Base-by-base conservation (phyloP, 2,888 invertebrate genomes). In the Unio delphinus region DNA sequence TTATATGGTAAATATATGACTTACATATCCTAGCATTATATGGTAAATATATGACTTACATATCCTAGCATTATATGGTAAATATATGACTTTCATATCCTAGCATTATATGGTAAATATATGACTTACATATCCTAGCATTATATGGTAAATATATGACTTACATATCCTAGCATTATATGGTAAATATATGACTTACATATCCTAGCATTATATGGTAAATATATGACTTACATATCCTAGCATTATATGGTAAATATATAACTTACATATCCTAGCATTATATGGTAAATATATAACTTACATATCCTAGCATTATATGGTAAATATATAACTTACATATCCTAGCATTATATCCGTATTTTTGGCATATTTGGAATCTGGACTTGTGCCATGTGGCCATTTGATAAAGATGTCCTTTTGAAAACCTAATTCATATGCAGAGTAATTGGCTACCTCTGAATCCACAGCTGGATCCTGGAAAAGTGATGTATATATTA, bases 401-500 rank as follows among this genome's bases (percentile, higher is more conserved):
- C 89, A 89, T 64, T 85, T 85, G 56, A 89, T 85, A 70, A 80
- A 86, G 1, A 86, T 81, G 67, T 84, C 81, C 18, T 76, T 63
- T 23, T 70, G 28, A 34, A 80, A 70, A 8, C 87, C 87, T 18
- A 67, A 68, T 3, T 80, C 78, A 69, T 85, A 89, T 7, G 88
- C 86, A 30, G 64, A 56, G 67, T 89, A 89, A 68, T 80, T 72
- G 0, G 82, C 76, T 5, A 73, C 72, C 63, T 83, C 82, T 20
- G 80, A 72, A 17, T 81, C 75, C 45, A 87, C n/a, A n/a, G 79
- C 82, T 20, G 84, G 84, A 65, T 87, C 87, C 81, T 86, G 72
- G 7, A 69, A 67, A 56, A n/a, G 1, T 45, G 8, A 45, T 45
- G 11, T 34, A 45, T 45, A 11, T 45, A 45, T 45, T 11, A 45